Conservation (phyloP, 2,113 vertebrate species). For the Opisthocomus hoazin region DNA sequence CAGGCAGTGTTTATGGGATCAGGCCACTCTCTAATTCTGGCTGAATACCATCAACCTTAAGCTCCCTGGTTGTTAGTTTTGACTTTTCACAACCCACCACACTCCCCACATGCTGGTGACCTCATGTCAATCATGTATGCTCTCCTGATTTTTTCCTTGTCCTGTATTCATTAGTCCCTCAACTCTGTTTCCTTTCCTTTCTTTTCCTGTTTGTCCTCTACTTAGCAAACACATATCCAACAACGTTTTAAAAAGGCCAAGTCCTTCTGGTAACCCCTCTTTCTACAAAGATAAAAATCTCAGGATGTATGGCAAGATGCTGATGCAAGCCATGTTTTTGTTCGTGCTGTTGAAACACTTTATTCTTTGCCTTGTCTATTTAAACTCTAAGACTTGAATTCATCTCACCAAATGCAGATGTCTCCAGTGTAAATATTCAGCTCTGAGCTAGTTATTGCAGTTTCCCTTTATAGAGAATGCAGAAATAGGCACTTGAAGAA, state of each 20-base stretch:
- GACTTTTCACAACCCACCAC: not conserved
- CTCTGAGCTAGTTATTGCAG: not conserved
- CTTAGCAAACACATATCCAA: not conserved
- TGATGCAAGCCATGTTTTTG: not conserved
- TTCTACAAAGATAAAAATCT: not conserved
- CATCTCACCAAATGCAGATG: not conserved
- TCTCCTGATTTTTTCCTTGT: not conserved
- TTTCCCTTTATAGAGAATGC: not conserved
- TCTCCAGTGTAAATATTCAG: not conserved
- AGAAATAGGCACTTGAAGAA: not conserved
- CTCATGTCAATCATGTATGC: not conserved
- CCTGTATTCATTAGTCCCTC: not conserved
- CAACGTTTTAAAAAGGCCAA: not conserved
- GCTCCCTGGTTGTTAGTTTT: not conserved
- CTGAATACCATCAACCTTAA: not conserved
- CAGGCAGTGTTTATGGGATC: not conserved
- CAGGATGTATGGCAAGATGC: not conserved
- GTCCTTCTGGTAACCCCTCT: not conserved
- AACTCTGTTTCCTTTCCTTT: not conserved
- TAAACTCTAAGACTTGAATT: not conserved
- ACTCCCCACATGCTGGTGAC: not conserved
- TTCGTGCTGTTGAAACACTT: not conserved
- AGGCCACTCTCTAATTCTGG: not conserved
- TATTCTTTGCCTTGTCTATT: not conserved
- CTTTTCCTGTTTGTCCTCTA: not conserved